Percentiles rank a stretch among this genome's conserved stretches.
Conservation (phyloP, 2,888 invertebrate species). For the Drosophila flavopinicola region DNA sequence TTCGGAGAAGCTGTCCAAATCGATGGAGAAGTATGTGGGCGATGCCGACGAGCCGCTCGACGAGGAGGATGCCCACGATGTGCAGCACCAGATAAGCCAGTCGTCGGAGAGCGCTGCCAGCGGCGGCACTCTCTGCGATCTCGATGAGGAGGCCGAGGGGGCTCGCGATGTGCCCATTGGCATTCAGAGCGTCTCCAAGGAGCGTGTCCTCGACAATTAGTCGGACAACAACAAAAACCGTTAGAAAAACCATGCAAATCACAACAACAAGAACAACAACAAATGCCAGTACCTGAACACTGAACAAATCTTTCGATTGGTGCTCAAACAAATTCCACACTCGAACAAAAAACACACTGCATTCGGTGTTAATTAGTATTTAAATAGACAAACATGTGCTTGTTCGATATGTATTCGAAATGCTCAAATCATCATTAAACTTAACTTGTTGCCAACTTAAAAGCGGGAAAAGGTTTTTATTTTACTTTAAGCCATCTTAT, state of each 20-base stretch:
- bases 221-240: neutral
- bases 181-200: slow-evolving; percentile 4
- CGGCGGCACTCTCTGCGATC: slow-evolving; percentile 7
- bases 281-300: neutral
- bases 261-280: slow-evolving; percentile 3
- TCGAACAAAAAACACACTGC: neutral
- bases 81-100: neutral
- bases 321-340: neutral
- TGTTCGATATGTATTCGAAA: too few relatives aligned
- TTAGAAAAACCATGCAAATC: neutral
- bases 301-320: neutral
- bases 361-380: too few relatives aligned
- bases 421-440: slow-evolving; percentile 28
- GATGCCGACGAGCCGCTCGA: slow-evolving; percentile 23
- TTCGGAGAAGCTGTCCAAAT: slow-evolving; percentile 88
- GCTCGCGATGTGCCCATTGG: neutral
- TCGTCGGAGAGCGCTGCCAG: slow-evolving; percentile 6
- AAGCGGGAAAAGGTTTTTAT: neutral
- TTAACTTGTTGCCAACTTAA: slow-evolving; percentile 24
- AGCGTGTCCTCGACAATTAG: slow-evolving; percentile 9
- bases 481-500: too few relatives aligned
- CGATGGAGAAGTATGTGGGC: slow-evolving; percentile 86
- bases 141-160: slow-evolving; percentile 18
- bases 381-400: too few relatives aligned
- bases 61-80: neutral